A percentile compares a stretch with the other conserved stretches of the same genome.
Evolutionary conservation across 2,888 invertebrate species (phyloP).

Genomic region (Habroteleia sp.): DNA sequence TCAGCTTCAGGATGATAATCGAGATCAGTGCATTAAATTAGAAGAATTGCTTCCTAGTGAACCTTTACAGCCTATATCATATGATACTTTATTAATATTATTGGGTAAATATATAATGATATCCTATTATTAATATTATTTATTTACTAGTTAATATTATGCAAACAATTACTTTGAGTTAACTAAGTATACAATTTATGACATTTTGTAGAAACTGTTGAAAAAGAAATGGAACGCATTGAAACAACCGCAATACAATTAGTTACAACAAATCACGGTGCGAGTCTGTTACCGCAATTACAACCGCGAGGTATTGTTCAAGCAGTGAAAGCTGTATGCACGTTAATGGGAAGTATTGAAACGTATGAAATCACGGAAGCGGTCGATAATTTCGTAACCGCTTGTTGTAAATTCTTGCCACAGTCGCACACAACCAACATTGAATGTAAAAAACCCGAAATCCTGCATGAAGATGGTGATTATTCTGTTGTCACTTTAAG

Average conservation of each 20-base stretch:
- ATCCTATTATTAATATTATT: too few relatives aligned
- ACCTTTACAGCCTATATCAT: slow-evolving; percentile 87
- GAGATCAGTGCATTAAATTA: slow-evolving; percentile 87
- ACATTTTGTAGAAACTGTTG: slow-evolving; percentile 85
- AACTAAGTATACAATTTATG: slow-evolving; percentile 8
- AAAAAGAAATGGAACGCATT: slow-evolving; percentile 90
- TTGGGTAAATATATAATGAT: slow-evolving; percentile 83
- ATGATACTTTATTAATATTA: slow-evolving; percentile 92
- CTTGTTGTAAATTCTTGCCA: slow-evolving; percentile 82
- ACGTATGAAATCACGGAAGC: slow-evolving; percentile 92
- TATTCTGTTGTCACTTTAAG: slow-evolving; percentile 87
- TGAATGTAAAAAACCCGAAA: slow-evolving; percentile 84
- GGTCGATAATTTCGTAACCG: slow-evolving; percentile 85
- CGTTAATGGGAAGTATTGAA: slow-evolving; percentile 93
- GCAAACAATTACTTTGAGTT: too few relatives aligned
- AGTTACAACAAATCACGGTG: slow-evolving; percentile 76
- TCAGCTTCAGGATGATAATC: slow-evolving; percentile 88
- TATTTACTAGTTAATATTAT: too few relatives aligned
- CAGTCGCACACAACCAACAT: slow-evolving; percentile 78
- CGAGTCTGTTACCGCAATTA: slow-evolving; percentile 79
- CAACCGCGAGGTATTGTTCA: slow-evolving; percentile 90
- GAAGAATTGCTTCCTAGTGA: slow-evolving; percentile 91
- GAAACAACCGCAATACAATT: slow-evolving; percentile 84
- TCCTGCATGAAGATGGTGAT: slow-evolving; percentile 86
- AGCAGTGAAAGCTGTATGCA: slow-evolving; percentile 95